Conservation (phyloP, 2,113 vertebrate genomes). For the Crypturellus undulatus region DNA sequence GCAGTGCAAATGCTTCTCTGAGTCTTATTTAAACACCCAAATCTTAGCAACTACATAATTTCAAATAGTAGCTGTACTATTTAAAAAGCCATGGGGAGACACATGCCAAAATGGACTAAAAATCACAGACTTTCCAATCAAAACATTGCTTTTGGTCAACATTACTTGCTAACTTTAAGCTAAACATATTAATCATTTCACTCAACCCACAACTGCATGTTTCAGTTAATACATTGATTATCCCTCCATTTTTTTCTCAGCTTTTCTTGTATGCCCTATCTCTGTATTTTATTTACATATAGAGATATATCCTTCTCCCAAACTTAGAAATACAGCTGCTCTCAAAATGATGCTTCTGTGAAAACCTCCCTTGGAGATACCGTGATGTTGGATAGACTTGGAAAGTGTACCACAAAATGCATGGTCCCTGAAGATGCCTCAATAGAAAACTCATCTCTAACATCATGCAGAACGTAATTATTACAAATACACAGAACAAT, state of each 20-base stretch:
- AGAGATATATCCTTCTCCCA: background rate
- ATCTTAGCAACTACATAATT: background rate
- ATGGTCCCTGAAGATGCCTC: background rate
- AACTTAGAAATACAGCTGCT: background rate
- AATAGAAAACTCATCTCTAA: background rate
- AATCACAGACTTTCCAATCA: background rate
- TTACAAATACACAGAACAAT: background rate
- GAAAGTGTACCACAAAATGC: background rate
- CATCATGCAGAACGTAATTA: background rate
- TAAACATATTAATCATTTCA: background rate
- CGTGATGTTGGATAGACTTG: background rate
- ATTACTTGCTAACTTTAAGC: constrained; percentile 15
- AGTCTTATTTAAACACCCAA: background rate
- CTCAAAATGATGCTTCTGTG: background rate
- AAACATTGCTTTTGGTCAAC: constrained; percentile 26
- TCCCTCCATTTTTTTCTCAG: background rate
- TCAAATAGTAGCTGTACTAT: background rate
- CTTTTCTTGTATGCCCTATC: background rate
- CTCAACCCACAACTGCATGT: background rate
- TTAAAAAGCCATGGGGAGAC: background rate
- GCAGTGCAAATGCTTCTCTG: background rate
- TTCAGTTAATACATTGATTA: background rate
- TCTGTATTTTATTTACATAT: background rate
- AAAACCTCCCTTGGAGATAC: background rate
- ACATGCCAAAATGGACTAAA: constrained; percentile 9